Conservation (phyloP, 2,888 invertebrate genomes). For the Habroteleia sp. region DNA sequence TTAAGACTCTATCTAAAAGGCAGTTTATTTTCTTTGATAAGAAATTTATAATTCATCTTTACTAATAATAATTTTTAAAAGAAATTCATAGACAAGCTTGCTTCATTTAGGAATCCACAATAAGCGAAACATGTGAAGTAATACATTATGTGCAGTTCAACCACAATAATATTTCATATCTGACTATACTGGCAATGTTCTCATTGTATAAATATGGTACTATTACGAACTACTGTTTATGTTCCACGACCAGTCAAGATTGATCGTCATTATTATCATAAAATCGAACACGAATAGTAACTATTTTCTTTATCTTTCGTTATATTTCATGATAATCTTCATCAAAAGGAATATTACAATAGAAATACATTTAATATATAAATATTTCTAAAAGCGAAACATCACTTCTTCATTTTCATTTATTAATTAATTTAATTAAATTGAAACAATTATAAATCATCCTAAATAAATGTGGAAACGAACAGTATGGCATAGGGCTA, state of each 20-base stretch:
- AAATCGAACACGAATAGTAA: too few relatives aligned
- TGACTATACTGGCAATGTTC: slow-evolving; percentile 47
- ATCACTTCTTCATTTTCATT: too few relatives aligned
- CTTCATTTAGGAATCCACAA: slow-evolving; percentile 7
- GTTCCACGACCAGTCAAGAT: slow-evolving; percentile 21
- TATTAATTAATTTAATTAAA: too few relatives aligned
- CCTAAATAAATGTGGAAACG: too few relatives aligned
- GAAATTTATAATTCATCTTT: slow-evolving; percentile 17
- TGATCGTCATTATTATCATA: slow-evolving; percentile 46
- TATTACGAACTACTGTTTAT: slow-evolving; percentile 32
- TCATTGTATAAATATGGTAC: slow-evolving; percentile 27
- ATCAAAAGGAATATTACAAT: too few relatives aligned
- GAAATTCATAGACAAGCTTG: slow-evolving; percentile 11
- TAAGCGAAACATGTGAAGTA: slow-evolving; percentile 2
- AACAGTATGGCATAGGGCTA: too few relatives aligned
- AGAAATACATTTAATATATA: too few relatives aligned
- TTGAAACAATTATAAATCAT: too few relatives aligned
- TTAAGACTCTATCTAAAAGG: too few relatives aligned
- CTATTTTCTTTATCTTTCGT: too few relatives aligned
- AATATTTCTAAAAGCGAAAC: too few relatives aligned
- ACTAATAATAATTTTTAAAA: slow-evolving; percentile 8
- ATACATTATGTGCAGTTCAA: slow-evolving; percentile 33
- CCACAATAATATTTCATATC: slow-evolving; percentile 57
- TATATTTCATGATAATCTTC: too few relatives aligned
- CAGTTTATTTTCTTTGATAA: slow-evolving; percentile 7